phyloP scores from a whole-genome alignment of 2,797 vertebrate species.

The Cuculus canorus region DNA sequence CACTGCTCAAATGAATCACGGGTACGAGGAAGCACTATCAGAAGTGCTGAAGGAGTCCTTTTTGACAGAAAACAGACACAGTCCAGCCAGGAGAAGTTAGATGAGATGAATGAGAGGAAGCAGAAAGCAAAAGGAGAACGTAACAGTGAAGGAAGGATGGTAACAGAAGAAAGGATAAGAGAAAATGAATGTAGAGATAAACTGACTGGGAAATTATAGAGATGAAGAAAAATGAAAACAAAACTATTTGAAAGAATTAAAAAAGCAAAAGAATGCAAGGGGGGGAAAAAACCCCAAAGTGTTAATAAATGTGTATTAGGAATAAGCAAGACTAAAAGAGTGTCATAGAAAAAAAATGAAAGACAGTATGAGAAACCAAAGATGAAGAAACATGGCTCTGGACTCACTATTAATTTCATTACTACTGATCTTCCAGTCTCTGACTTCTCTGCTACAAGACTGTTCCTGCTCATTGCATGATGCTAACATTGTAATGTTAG shows the following conservation, averaged over 20 bases:
- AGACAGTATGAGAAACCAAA: background rate
- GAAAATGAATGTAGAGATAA: background rate
- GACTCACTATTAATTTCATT: constrained; percentile 53
- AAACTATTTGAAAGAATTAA: background rate
- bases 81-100: background rate
- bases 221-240: background rate
- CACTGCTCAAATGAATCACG: background rate
- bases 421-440: constrained; percentile 1
- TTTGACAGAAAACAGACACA: background rate
- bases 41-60: background rate
- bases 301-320: constrained; percentile 29
- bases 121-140: background rate
- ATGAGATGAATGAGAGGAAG: background rate
- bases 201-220: background rate
- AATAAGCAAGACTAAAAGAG: background rate
- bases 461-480: background rate
- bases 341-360: constrained; percentile 8
- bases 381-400: constrained; percentile 23
- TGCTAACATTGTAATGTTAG: background rate
- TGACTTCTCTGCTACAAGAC: background rate
- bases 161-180: background rate
- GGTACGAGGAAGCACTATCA: background rate
- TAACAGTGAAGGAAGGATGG: background rate
- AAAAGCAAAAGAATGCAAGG: background rate
- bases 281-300: fast-evolving